A percentile compares a stretch with the other conserved stretches of the same genome.
Evolutionary conservation across 1,140 invertebrate genomes (phyloP).

Genomic region (Varroa destructor): DNA sequence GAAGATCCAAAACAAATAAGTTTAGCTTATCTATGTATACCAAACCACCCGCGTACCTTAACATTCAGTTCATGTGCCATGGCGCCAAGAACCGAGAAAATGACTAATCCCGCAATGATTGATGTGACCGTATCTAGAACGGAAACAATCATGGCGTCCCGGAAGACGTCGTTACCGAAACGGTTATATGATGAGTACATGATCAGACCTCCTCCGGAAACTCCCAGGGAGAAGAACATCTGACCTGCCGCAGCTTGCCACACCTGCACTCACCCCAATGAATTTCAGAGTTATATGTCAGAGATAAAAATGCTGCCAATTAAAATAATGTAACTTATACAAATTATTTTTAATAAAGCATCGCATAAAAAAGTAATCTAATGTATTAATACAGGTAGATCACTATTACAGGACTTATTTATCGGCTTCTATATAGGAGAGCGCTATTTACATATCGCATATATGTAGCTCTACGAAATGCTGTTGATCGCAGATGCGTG

Average conservation of each 20-base stretch:
- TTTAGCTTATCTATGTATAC: no score
- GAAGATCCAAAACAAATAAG: no score
- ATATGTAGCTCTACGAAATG: no score
- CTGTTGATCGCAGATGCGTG: no score
- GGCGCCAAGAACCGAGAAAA: slow-evolving; percentile 43
- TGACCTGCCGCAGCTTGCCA: slow-evolving; percentile 44
- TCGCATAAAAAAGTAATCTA: no score
- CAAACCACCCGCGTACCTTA: slow-evolving; percentile 29
- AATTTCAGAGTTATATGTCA: background rate
- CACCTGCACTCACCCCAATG: slow-evolving; percentile 35
- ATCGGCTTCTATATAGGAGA: no score
- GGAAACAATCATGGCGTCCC: slow-evolving; percentile 42
- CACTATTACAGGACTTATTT: no score
- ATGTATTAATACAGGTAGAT: no score
- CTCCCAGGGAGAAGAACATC: slow-evolving; percentile 44
- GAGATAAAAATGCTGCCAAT: slow-evolving; percentile 30
- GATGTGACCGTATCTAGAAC: slow-evolving; percentile 41
- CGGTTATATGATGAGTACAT: slow-evolving; percentile 45
- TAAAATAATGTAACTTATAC: background rate
- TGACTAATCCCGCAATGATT: slow-evolving; percentile 41
- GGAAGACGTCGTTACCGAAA: slow-evolving; percentile 41
- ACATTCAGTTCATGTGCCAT: slow-evolving; percentile 38
- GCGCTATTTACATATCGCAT: no score
- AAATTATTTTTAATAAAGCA: no score
- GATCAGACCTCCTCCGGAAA: slow-evolving; percentile 45